Conservation (phyloP, 2,797 vertebrate species). For the Parauchenoglanis punctatus region DNA sequence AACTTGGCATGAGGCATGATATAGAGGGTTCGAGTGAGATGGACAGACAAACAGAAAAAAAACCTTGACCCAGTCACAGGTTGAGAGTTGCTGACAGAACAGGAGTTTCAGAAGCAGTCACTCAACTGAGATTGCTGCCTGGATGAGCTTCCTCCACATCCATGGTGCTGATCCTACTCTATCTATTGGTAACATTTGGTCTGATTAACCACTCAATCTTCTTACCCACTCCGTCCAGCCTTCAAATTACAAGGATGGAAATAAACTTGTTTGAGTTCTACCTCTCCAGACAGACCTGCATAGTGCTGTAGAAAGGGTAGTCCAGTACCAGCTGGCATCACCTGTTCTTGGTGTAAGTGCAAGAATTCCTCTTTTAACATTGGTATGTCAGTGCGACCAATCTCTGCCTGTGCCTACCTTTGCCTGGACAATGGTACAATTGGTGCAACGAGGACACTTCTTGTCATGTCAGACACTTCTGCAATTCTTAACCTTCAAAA, state of each 20-base stretch:
- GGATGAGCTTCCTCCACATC: not conserved
- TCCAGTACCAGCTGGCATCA: not conserved
- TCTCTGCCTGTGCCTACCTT: not conserved
- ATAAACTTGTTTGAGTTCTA: not conserved
- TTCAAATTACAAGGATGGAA: not conserved
- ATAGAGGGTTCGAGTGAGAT: not conserved
- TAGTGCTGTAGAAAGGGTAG: not conserved
- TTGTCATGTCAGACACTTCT: not conserved
- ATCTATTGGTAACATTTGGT: not conserved
- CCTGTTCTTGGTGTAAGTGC: too few relatives aligned
- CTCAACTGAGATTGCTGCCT: not conserved
- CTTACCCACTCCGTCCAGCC: not conserved
- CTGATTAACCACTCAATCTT: not conserved
- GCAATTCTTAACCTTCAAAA: not conserved
- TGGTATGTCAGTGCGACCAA: not conserved
- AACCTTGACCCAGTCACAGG: not conserved
- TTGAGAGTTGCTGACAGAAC: not conserved
- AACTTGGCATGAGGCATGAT: not conserved
- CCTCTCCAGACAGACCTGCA: too few relatives aligned
- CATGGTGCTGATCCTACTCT: not conserved
- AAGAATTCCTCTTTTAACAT: not conserved
- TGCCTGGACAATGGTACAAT: not conserved
- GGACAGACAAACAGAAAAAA: not conserved
- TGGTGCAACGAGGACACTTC: not conserved
- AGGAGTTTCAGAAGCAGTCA: not conserved